Base-by-base conservation (phyloP, 2,113 vertebrate species). In the Nanorana parkeri region DNA sequence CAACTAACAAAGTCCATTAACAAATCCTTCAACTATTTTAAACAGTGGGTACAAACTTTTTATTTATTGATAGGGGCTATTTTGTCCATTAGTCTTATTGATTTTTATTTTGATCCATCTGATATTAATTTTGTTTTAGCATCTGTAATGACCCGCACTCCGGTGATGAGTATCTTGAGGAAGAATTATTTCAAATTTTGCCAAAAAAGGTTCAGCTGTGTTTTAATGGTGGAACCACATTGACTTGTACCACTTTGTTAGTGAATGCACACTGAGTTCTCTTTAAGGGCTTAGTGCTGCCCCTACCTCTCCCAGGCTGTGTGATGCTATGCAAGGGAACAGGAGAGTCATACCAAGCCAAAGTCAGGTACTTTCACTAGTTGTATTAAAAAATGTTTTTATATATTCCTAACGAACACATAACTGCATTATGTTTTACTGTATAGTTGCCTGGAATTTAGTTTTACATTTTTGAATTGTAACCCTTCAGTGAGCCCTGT, bases 91-190 rank as follows among this genome's bases (percentile, higher is more conserved):
- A 73, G 52, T 56, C 51, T 2, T 15, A 73, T 73, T 73, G 69
- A 73, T 56, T 56, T 73, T 29, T 16, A 68, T 5, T 19, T 72
- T 51, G 54, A 29, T 10, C 52, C 69, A 73, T 56, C 24, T 56
- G 52, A 56, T 73, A 29, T 21, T 73, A 10, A 56, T n/a, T 56
- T 24, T 28, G 24, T 51, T 17, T 68, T 20, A 24, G 7, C 23
- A 24, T 24, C 67, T 51, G 67, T 17, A 51, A 52, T 24, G 3
- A 1, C 47, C 8, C 15, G 16, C 64, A 67, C 2, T 10, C 7
- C 8, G 5, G 8, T 67, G 17, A 67, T 32, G 29, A 36, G 13
- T 16, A 4, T 29, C 1, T 4, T 5, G 2, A 16, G 24, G 15
- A 28, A 6, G 29, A 29, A 19, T 1, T 47, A 3, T n/a, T 15